phyloP scores from a whole-genome alignment of 2,113 vertebrate species.

The Ivindomyrus marchei region DNA sequence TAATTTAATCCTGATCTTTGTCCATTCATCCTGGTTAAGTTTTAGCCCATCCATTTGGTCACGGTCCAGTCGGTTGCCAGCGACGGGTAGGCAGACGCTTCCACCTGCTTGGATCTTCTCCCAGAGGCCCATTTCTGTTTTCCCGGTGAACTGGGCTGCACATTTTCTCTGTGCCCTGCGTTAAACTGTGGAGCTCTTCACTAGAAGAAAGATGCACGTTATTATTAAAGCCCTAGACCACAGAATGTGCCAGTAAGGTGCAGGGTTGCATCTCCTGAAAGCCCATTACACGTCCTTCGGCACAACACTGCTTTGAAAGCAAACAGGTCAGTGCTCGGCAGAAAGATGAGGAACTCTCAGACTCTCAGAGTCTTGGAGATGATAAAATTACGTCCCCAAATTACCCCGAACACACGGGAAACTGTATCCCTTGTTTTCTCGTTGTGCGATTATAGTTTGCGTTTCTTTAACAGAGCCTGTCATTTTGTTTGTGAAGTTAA shows the following conservation, averaged over 20 bases:
- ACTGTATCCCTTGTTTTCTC: background rate
- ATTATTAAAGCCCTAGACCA: background rate
- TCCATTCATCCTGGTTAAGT: background rate
- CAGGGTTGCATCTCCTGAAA: background rate
- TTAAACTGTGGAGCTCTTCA: background rate
- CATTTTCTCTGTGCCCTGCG: background rate
- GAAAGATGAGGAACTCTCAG: background rate
- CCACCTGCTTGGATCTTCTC: background rate
- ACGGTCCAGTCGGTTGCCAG: background rate
- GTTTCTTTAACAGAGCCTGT: background rate
- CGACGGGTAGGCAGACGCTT: background rate
- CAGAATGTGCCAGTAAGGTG: background rate
- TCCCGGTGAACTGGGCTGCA: background rate
- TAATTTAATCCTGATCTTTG: background rate
- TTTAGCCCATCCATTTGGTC: background rate
- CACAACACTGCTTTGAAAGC: background rate
- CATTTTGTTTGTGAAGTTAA: background rate
- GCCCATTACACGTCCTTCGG: background rate
- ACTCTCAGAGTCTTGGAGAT: background rate
- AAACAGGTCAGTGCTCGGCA: background rate
- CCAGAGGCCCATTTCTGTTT: background rate
- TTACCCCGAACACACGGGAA: background rate
- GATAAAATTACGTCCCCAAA: background rate
- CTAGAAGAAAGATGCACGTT: background rate
- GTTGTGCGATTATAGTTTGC: background rate